These are phyloP conservation scores for Calephelis perditalis DNA, from an alignment of 2,888 invertebrate species.

Conservation along the genomic window DNA sequence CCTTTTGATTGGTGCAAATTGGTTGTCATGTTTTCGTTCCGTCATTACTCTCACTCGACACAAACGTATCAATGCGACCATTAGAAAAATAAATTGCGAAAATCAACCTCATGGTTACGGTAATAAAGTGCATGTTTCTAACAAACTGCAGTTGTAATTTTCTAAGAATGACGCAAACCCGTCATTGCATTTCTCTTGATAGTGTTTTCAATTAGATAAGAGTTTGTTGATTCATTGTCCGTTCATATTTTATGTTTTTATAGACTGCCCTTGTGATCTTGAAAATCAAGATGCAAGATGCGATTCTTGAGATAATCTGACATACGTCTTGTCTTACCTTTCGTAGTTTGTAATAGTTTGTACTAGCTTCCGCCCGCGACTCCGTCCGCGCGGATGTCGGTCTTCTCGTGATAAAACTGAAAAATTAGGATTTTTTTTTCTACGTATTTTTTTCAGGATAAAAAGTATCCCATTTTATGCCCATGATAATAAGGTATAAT, in stretches of 20 bases:
- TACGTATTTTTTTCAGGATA: too few relatives aligned
- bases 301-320: too few relatives aligned
- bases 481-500: too few relatives aligned
- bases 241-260: conserved; percentile 12
- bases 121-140: conserved; percentile 6
- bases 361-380: too few relatives aligned
- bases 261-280: too few relatives aligned
- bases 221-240: conserved; percentile 20
- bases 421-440: too few relatives aligned
- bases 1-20: conserved; percentile 58
- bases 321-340: too few relatives aligned
- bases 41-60: conserved; percentile 33
- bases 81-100: conserved; percentile 1
- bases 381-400: too few relatives aligned
- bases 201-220: conserved; percentile 22
- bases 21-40: conserved; percentile 40
- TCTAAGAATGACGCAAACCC: conserved; percentile 18
- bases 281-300: too few relatives aligned
- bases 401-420: too few relatives aligned
- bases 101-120: conserved; percentile 11
- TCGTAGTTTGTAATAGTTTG: too few relatives aligned
- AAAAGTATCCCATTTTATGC: too few relatives aligned
- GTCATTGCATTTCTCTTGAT: conserved; percentile 29
- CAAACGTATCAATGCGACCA: conserved; percentile 21
- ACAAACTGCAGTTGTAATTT: background rate